Percentiles rank a stretch among this genome's conserved stretches.
phyloP scores from a whole-genome alignment of 35 echinoderm and acorn worm genomes.

The Apostichopus parvimensis region DNA sequence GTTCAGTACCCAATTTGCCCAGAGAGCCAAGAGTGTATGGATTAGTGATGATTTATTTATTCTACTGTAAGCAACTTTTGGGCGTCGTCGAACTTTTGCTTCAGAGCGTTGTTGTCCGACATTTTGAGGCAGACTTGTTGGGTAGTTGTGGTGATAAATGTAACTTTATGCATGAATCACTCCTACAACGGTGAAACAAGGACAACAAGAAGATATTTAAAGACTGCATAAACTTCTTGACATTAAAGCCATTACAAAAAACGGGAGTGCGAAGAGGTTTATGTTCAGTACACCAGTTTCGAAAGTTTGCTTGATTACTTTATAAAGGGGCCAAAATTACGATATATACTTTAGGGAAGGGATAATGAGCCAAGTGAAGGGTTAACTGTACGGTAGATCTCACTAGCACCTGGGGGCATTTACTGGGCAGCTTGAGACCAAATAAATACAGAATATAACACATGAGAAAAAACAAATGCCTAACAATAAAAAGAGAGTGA shows the following conservation, averaged over 20 bases:
- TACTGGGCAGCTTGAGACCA: not conserved
- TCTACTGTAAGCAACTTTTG: not conserved
- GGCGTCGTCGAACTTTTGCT: too few species aligned
- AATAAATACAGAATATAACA: not conserved
- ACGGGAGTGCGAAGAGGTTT: not conserved
- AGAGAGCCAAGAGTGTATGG: too few species aligned
- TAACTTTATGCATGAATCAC: not conserved
- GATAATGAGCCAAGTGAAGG: not conserved
- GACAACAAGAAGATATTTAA: too few species aligned
- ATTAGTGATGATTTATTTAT: not conserved
- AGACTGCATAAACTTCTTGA: not conserved
- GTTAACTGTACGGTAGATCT: not conserved
- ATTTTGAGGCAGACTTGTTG: not conserved
- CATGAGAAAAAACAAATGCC: not conserved
- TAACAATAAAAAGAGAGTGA: not conserved
- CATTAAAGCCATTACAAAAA: not conserved
- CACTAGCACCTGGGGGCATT: not conserved
- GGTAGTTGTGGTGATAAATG: not conserved
- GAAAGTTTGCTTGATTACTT: not conserved
- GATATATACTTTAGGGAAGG: not conserved
- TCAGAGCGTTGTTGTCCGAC: not conserved
- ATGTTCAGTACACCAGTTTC: not conserved
- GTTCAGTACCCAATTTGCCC: not conserved
- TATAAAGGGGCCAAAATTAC: not conserved
- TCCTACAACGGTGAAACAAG: not conserved